Evolutionary conservation across 2,113 vertebrate species (phyloP), one percentile per base, ranked within the genome.

Genomic region (Oryzias melastigma): DNA sequence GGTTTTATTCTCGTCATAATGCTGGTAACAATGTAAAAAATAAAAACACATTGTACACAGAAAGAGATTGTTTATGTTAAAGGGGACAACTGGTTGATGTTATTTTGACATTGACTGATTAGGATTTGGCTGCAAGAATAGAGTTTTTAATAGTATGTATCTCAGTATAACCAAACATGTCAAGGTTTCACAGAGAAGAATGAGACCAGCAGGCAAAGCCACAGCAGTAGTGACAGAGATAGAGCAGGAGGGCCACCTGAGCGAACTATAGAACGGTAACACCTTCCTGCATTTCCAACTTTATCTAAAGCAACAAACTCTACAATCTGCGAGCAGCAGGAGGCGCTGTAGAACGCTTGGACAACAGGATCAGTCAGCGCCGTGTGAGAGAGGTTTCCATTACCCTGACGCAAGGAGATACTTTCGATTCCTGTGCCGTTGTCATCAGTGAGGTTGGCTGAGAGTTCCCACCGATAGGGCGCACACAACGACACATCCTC

Each of bases 271-370:
- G 78, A 84, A 10, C 86, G 76, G 43, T 55, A 71, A 64, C 89
- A 92, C 43, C 42, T 88, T n/a, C 88, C 90, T 43, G 88, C 87
- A 17, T 92, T 91, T 27, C 90, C 87, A 24, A 78, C 71, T 51
- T 85, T 72, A 77, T 91, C 90, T 3, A 90, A 72, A 24, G 84
- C 81, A 7, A 82, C 17, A 15, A 92, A 20, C 52, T 86, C 81
- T 3, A 89, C 78, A n/a, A 73, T 71, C 41, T 84, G 81, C 0
- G 89, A 87, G 59, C 91, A 91, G 73, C 90, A 92, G 40, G 90
- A 87, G 19, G 86, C 75, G 1, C 45, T 85, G 71, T 88, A 91
- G 16, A 48, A 25, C 3, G 74, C 83, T 18, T 63, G 18, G 12
- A 87, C 8, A 2, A 68, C 1, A 0, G 57, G 43, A 13, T 5